Base-by-base conservation (phyloP, 2,888 invertebrate species). In the Thalpophila matura region DNA sequence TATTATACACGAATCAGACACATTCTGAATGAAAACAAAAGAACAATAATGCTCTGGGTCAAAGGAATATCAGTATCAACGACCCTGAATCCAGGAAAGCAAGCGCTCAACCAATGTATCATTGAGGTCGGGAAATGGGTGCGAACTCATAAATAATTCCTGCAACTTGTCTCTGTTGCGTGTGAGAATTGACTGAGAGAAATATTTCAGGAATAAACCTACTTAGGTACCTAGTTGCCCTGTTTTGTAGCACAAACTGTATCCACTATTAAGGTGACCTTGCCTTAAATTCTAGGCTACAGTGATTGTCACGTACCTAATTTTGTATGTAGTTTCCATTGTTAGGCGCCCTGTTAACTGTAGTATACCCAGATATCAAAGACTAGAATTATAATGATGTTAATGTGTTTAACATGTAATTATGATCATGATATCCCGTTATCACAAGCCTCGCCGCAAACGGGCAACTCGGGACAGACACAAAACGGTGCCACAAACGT, bases 141-240 rank as follows among this genome's bases (percentile, higher is more conserved):
- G 73, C 18, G 66, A 51, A 38, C 45, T 65, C 66, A 68, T 73
- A 65, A 68, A 68, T 68, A 72, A 65, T 68, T 68, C 73, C 29
- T 50, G 27, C 38, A 38, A 38, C 38, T 50, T 24, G 49, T 26
- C 49, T 65, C 43, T 12, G 49, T 37, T 60, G 61, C 31, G 18
- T 47, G 38, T 53, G 27, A 45, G 65, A 40, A 50, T 56, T 35
- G 56, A 64, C 38, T 35, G 29, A 49, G 72, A 66, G 53, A 42
- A 72, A 72, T 56, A 35, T 55, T 31, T 42, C 16, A 22, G 35
- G 26, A 47, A 47, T 47, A 42, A 38, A 35, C 43, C 56, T 14
- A 46, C 14, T 16, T 18, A 47, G 42, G 37, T 45, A 35, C 43
- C 56, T 14, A 46, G 18, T 16, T 18, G 31, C 14, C 4, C 27